Conservation (phyloP, 1,140 invertebrate species). For the Drosophila pseudoananassae region DNA sequence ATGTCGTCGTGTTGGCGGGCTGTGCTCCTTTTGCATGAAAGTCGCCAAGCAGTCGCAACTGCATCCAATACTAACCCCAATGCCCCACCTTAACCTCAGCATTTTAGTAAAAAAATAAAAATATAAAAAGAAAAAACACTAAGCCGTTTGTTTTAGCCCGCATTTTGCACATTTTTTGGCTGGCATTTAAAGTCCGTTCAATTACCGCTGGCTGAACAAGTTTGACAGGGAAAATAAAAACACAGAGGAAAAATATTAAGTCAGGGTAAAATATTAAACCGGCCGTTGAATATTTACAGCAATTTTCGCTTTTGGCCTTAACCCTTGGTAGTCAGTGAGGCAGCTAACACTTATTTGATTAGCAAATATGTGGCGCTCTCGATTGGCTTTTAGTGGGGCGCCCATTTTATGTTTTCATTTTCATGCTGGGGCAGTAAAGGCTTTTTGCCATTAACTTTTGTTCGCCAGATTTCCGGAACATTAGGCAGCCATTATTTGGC, state of each 20-base stretch:
- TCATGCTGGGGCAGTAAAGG: constrained; percentile 41
- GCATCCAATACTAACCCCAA: constrained; percentile 14
- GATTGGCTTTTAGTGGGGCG: constrained; percentile 43
- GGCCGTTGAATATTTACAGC: constrained; percentile 10
- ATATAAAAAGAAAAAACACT: constrained; percentile 10
- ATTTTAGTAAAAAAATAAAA: constrained; percentile 28
- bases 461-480: constrained; percentile 65
- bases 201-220: constrained; percentile 38
- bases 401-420: constrained; percentile 70
- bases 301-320: constrained; percentile 19
- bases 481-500: constrained; percentile 78
- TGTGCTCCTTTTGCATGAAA: constrained; percentile 54
- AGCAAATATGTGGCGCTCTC: constrained; percentile 45
- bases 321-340: constrained; percentile 32
- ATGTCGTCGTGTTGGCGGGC: constrained; percentile 45
- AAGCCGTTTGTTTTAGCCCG: constrained; percentile 47
- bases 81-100: constrained; percentile 15
- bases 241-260: constrained; percentile 12
- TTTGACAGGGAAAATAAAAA: constrained; percentile 31
- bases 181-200: constrained; percentile 49
- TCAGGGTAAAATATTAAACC: background rate
- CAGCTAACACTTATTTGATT: constrained; percentile 66
- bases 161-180: constrained; percentile 31
- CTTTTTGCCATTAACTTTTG: constrained; percentile 69
- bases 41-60: constrained; percentile 52